A percentile compares a stretch with the other conserved stretches of the same genome.
Evolutionary conservation across 2,797 vertebrate genomes (phyloP).

Genomic region (Euthynnus affinis): DNA sequence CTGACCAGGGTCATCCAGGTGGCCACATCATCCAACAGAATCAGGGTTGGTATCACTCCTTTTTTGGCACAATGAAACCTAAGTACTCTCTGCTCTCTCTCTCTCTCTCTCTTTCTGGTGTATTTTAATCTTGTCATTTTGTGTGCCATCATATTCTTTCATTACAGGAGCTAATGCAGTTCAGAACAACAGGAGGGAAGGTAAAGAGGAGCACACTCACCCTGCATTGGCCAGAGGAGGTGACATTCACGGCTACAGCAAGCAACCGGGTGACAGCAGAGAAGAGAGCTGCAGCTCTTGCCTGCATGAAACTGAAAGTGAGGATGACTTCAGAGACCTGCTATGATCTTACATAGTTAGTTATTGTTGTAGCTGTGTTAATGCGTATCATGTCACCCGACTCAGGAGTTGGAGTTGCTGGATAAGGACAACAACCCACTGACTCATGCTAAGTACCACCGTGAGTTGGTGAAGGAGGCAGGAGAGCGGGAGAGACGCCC

Average conservation of each 20-base stretch:
- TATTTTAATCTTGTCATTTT: neutral
- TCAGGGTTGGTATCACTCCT: constrained; percentile 84
- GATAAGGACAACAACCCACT: constrained; percentile 93
- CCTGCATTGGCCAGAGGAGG: constrained; percentile 91
- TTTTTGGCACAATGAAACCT: neutral
- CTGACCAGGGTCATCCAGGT: constrained; percentile 90
- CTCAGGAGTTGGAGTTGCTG: constrained; percentile 91
- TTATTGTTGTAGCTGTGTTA: neutral
- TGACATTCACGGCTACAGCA: constrained; percentile 91
- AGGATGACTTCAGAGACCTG: neutral
- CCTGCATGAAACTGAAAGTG: constrained; percentile 95
- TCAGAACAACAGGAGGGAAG: constrained; percentile 87
- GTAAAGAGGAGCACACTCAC: constrained; percentile 91
- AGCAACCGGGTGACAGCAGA: constrained; percentile 88
- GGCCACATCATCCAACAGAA: constrained; percentile 87
- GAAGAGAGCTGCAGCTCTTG: constrained; percentile 91
- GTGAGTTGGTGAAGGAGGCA: constrained; percentile 87
- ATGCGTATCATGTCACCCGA: neutral
- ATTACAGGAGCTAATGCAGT: constrained; percentile 88
- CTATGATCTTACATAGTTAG: neutral
- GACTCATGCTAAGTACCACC: constrained; percentile 93
- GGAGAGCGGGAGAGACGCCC: constrained; percentile 89
- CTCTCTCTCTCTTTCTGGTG: too few relatives aligned
- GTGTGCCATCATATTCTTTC: neutral
- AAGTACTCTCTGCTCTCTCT: neutral